Conservation (phyloP, 1,140 invertebrate genomes). For the Goniozus legneri region DNA sequence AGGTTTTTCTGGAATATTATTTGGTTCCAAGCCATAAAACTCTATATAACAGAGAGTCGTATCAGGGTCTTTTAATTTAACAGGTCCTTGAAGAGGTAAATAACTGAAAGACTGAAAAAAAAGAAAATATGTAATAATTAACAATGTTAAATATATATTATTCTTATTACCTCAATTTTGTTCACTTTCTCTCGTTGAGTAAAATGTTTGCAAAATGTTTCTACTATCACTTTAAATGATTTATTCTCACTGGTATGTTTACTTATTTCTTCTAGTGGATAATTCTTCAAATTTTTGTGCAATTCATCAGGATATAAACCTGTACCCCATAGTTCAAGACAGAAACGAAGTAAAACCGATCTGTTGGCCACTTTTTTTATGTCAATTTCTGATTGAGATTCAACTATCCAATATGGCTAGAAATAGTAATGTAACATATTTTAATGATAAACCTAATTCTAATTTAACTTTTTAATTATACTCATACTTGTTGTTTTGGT, state of each 20-base stretch:
- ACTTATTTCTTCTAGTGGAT: constrained; percentile 54
- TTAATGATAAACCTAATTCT: constrained; percentile 11
- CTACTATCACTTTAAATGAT: constrained; percentile 81
- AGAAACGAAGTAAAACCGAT: constrained; percentile 72
- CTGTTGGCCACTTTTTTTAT: constrained; percentile 68
- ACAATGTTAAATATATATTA: constrained; percentile 9
- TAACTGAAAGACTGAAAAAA: constrained; percentile 69
- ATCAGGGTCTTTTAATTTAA: constrained; percentile 81
- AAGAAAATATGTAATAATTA: constrained; percentile 10
- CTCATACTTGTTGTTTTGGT: constrained; percentile 56
- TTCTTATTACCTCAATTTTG: constrained; percentile 73
- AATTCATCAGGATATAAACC: constrained; percentile 58
- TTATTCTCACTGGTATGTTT: constrained; percentile 55
- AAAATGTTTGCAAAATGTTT: constrained; percentile 84
- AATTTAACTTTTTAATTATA: constrained; percentile 17
- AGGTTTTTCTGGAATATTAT: constrained; percentile 68
- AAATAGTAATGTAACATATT: constrained; percentile 8
- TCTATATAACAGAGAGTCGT: constrained; percentile 77
- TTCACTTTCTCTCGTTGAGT: constrained; percentile 73
- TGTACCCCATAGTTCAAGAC: constrained; percentile 75
- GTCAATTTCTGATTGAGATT: constrained; percentile 62
- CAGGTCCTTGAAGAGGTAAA: constrained; percentile 73
- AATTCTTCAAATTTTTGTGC: constrained; percentile 62
- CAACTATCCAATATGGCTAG: constrained; percentile 76
- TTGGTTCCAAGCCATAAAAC: constrained; percentile 80